phyloP scores from a whole-genome alignment of 2,888 invertebrate species.

The Drosophila rubida region DNA sequence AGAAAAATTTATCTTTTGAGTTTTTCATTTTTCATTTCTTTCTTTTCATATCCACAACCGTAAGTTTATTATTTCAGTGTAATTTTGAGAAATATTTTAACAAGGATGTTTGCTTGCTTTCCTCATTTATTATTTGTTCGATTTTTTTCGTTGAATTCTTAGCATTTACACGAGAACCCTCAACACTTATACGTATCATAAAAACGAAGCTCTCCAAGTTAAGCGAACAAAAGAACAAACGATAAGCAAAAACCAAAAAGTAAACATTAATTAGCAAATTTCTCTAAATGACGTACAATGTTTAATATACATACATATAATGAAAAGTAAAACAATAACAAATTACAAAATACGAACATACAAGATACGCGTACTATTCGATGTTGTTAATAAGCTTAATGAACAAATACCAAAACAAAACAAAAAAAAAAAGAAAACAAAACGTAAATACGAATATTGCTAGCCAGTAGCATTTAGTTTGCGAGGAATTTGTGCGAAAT shows the following conservation, averaged over 20 bases:
- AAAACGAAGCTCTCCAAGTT: conserved; percentile 82
- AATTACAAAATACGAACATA: conserved; percentile 51
- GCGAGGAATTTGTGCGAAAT: conserved; percentile 30
- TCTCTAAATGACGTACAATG: conserved; percentile 78
- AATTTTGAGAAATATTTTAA: conserved; percentile 1
- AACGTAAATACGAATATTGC: conserved; percentile 55
- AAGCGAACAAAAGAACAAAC: conserved; percentile 61
- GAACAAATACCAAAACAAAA: conserved; percentile 24
- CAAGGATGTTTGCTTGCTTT: conserved; percentile 14
- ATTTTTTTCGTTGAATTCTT: conserved; percentile 15
- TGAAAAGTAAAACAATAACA: conserved; percentile 47
- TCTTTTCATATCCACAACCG: conserved; percentile 14
- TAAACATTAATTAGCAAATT: conserved; percentile 79
- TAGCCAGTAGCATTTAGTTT: conserved; percentile 73
- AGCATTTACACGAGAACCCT: conserved; percentile 49
- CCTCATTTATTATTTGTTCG: conserved; percentile 15
- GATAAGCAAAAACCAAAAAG: conserved; percentile 54
- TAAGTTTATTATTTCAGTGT: conserved; percentile 41
- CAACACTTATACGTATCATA: conserved; percentile 81
- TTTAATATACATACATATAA: conserved; percentile 62
- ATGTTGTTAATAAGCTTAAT: conserved; percentile 78
- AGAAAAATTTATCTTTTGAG: conserved; percentile 32
- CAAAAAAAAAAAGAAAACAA: conserved; percentile 30
- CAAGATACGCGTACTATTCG: conserved; percentile 74
- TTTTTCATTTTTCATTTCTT: conserved; percentile 28